A percentile compares a stretch with the other conserved stretches of the same genome.
These are phyloP conservation scores for Elgaria multicarinata DNA, from an alignment of 2,113 vertebrate species.

Conservation along the genomic window DNA sequence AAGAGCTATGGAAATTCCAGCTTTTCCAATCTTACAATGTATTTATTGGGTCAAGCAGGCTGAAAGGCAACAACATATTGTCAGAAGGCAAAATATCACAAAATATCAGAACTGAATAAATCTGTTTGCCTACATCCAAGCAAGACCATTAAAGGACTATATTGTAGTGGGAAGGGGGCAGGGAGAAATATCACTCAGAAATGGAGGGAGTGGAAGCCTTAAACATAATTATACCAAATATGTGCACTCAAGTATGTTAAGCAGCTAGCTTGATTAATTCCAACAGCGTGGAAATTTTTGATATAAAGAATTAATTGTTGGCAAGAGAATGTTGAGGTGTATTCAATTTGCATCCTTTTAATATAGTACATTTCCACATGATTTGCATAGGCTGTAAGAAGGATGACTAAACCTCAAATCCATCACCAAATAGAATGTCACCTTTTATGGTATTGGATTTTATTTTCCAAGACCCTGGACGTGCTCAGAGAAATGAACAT, in stretches of 20 bases:
- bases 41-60: conserved; percentile 17
- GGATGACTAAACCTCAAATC: background rate
- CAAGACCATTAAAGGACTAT: background rate
- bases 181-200: background rate
- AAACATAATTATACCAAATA: conserved; percentile 1
- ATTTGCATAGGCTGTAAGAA: conserved; percentile 14
- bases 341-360: conserved; percentile 1
- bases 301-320: conserved; percentile 29
- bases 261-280: conserved; percentile 31
- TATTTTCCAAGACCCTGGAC: background rate
- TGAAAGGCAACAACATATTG: background rate
- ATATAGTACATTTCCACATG: background rate
- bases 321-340: conserved; percentile 2
- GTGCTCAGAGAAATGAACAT: background rate
- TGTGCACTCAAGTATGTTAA: conserved; percentile 14
- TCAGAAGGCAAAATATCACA: conserved; percentile 2
- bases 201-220: background rate
- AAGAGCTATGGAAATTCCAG: background rate
- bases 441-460: background rate
- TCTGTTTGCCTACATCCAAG: background rate
- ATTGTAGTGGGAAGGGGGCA: background rate
- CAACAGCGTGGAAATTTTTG: conserved; percentile 8
- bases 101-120: background rate
- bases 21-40: background rate
- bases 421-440: background rate